These are phyloP conservation scores for Holothuria leucospilota DNA, from an alignment of 53 echinoderm and acorn worm genomes.

Conservation along the genomic window DNA sequence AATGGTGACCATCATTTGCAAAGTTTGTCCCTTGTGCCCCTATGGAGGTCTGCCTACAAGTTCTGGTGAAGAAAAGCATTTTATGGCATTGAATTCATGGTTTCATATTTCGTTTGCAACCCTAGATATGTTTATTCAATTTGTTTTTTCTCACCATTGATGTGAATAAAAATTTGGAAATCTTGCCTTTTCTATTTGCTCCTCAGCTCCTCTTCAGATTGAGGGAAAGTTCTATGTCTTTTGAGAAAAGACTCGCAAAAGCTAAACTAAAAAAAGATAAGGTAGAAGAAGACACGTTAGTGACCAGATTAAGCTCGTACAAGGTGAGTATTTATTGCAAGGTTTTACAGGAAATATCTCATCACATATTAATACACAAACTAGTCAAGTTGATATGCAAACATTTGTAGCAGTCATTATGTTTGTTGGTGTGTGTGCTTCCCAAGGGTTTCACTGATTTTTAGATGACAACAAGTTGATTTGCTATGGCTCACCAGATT, in stretches of 20 bases:
- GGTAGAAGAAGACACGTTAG: not conserved
- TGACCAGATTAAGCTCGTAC: not conserved
- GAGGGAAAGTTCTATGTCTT: slow-evolving; percentile 76
- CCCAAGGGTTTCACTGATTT: not conserved
- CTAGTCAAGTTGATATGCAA: not conserved
- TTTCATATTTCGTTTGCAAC: no score
- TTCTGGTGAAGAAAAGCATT: no score
- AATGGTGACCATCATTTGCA: no score
- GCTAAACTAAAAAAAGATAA: not conserved
- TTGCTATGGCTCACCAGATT: not conserved
- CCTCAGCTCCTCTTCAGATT: slow-evolving; percentile 73
- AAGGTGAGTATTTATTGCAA: not conserved
- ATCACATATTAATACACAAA: no score
- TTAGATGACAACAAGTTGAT: not conserved
- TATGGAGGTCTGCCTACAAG: no score
- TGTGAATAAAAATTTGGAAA: no score
- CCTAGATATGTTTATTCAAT: no score
- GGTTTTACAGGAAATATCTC: no score
- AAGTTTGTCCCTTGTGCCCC: no score
- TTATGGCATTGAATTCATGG: no score
- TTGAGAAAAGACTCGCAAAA: slow-evolving; percentile 47
- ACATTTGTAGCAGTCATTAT: not conserved
- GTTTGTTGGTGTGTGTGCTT: not conserved
- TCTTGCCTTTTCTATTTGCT: no score
- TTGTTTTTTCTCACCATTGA: no score